Evolutionary conservation across 2,797 vertebrate genomes (phyloP), one percentile per base, ranked within the genome.

Genomic region (Macropus fuliginosus): DNA sequence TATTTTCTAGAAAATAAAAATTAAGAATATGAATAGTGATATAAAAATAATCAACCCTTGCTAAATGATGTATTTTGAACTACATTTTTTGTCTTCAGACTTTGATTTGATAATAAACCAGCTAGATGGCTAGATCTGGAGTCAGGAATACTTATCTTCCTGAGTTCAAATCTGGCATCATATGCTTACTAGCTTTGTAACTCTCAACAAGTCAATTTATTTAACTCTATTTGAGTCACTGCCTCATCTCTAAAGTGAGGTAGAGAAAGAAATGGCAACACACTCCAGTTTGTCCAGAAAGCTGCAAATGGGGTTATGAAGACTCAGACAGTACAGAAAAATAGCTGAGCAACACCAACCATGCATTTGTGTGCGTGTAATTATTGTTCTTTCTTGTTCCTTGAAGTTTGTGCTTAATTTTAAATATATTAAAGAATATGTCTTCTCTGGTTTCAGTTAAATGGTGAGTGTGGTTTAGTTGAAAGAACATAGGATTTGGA

Each of bases 1-100:
- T 95, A 94, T 90, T 95, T 95, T 81, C 16, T 21, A 46, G n/a
- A 91, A 66, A n/a, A 40, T 91, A 10, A 93, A 96, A 95, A 50
- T 94, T 52, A 27, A 1, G 14, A 57, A 56, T n/a, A 93, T 94
- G 56, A 92, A 95, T 89, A 66, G 54, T 34, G 34, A 34, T 55
- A 74, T 91, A 50, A 90, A 57, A 40, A 16, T 55, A 54, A 92
- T 59, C 50, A 54, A 89, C 5, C 13, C 5, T 34, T 62, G 90
- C 91, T 91, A 89, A 52, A 18, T 31, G 59, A 95, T 74, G 1
- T 40, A 52, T 89, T 93, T 92, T 91, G 27, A 56, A 18, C 24
- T 91, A 24, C 89, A 52, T 81, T 52, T 92, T 90, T 91, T 66
- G 29, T 10, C 94, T 92, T 62, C 5, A 18, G 8, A 91, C 56